Conservation (phyloP, 2,113 vertebrate genomes). For the Psilopogon haemacephalus region DNA sequence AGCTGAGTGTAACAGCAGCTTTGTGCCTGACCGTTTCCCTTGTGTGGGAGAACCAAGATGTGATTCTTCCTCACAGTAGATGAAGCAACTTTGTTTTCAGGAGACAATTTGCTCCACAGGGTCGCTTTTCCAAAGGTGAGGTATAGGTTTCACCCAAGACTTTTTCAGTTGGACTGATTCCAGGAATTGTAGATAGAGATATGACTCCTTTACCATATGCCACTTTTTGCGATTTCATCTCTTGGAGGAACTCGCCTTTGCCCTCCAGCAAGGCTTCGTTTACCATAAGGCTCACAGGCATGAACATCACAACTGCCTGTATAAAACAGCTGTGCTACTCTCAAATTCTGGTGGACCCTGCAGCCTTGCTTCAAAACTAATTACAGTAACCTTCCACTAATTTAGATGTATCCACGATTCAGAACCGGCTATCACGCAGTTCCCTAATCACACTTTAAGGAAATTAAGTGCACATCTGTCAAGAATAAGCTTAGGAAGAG, state of each 20-base stretch:
- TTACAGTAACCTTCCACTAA: neutral
- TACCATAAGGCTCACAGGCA: neutral
- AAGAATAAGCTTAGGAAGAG: neutral
- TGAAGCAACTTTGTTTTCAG: neutral
- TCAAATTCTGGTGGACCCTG: neutral
- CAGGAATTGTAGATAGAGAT: neutral
- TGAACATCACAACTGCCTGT: neutral
- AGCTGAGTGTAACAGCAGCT: neutral
- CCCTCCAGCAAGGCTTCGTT: neutral
- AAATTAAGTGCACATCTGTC: neutral
- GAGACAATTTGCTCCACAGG: neutral
- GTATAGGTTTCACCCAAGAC: neutral
- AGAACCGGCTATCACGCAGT: neutral
- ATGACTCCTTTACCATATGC: slow-evolving; percentile 1
- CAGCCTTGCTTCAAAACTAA: neutral
- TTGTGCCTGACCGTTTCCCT: accelerated
- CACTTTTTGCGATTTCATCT: slow-evolving; percentile 9
- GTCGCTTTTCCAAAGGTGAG: neutral
- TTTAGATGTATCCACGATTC: neutral
- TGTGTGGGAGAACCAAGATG: neutral
- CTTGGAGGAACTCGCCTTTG: neutral
- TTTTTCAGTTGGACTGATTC: neutral
- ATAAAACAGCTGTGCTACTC: neutral
- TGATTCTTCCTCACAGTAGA: neutral
- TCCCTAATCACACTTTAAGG: neutral